Conservation (phyloP, 1,140 invertebrate species). For the Meloidogyne exigua region DNA sequence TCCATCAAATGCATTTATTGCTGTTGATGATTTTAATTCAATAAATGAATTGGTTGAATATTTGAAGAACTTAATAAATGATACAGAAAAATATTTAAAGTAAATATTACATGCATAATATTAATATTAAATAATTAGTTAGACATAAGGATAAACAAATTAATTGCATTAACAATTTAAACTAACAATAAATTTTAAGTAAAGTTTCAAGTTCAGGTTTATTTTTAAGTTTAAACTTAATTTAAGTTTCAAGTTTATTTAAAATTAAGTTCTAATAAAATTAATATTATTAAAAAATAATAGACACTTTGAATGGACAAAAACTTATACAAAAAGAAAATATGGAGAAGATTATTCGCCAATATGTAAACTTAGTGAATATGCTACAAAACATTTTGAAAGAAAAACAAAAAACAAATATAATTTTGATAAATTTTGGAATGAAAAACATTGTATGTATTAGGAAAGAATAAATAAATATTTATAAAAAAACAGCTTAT, state of each 20-base stretch:
- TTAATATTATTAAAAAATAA: background rate
- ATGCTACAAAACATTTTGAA: conserved; percentile 1
- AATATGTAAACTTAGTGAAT: background rate
- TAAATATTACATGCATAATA: too few relatives aligned
- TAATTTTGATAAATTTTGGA: conserved; percentile 2
- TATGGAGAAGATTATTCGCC: background rate
- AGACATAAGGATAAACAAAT: too few relatives aligned
- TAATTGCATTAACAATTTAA: too few relatives aligned
- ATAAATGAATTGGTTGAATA: conserved; percentile 17
- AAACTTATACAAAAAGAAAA: conserved; percentile 13
- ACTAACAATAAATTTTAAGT: too few relatives aligned
- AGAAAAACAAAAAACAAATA: background rate
- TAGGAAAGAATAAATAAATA: too few relatives aligned
- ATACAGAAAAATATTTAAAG: conserved; percentile 23
- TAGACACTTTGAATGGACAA: conserved; percentile 24
- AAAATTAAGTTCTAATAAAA: too few relatives aligned
- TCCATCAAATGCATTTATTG: conserved; percentile 29
- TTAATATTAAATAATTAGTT: too few relatives aligned
- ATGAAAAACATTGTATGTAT: background rate
- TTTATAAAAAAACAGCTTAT: too few relatives aligned
- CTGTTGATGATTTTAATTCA: conserved; percentile 27
- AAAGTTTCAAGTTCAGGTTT: too few relatives aligned
- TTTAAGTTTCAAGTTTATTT: background rate
- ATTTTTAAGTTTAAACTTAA: too few relatives aligned
- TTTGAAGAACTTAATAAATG: conserved; percentile 12